These are phyloP conservation scores for Naja naja DNA, from an alignment of 2,113 vertebrate genomes.

Conservation along the genomic window DNA sequence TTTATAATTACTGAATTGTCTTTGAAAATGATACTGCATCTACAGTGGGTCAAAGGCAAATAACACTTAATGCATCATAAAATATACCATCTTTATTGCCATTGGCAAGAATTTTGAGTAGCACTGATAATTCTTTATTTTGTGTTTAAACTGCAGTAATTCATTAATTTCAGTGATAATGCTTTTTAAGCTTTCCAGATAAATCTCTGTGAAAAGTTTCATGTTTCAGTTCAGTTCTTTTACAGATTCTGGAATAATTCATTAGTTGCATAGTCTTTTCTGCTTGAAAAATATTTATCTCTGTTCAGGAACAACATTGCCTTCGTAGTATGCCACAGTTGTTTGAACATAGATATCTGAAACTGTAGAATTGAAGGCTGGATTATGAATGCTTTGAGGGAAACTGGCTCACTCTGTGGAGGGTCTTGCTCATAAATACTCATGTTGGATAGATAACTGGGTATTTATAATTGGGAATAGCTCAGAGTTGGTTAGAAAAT, in stretches of 20 bases:
- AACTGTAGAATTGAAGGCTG: not conserved
- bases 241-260: not conserved
- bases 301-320: not conserved
- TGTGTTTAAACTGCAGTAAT: not conserved
- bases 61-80: not conserved
- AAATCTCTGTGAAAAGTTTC: not conserved
- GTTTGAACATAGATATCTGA: not conserved
- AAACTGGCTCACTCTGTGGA: not conserved
- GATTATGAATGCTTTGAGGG: not conserved
- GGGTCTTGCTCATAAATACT: not conserved
- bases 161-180: not conserved
- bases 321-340: not conserved
- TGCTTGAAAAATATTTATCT: not conserved
- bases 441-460: not conserved
- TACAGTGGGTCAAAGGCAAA: not conserved
- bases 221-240: not conserved
- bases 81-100: not conserved
- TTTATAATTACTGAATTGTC: not conserved
- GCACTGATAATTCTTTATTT: not conserved
- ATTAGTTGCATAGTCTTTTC: not conserved
- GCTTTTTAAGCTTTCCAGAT: not conserved
- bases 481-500: not conserved
- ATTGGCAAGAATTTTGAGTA: not conserved
- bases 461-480: not conserved
- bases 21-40: not conserved